phyloP scores from a whole-genome alignment of 2,797 vertebrate species.

The Chanos chanos region DNA sequence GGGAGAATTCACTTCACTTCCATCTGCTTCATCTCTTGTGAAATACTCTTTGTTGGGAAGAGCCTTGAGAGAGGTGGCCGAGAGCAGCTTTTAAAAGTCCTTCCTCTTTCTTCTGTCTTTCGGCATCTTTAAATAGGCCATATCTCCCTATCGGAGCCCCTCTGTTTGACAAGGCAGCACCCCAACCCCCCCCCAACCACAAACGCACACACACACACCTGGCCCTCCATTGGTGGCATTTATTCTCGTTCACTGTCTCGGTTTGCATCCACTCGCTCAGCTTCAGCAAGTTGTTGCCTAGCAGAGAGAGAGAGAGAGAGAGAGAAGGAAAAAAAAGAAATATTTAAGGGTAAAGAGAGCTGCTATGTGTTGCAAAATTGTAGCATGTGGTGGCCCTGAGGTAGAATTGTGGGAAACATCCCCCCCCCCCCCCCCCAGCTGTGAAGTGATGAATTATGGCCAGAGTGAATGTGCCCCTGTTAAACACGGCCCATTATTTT shows the following conservation, averaged over 20 bases:
- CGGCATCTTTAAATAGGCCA: conserved; percentile 22
- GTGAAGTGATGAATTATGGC: conserved; percentile 42
- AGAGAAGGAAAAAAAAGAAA: background rate
- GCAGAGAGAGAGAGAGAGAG: background rate
- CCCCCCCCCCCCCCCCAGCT: too few relatives aligned
- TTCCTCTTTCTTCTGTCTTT: conserved; percentile 20
- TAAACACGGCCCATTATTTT: conserved; percentile 43
- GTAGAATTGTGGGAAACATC: conserved; percentile 24
- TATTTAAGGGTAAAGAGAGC: too few relatives aligned
- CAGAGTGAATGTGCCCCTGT: conserved; percentile 20
- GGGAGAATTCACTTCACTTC: conserved; percentile 28
- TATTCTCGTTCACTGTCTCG: conserved; percentile 11
- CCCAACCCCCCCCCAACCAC: background rate
- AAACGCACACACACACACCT: background rate
- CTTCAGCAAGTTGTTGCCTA: background rate
- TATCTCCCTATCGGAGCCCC: conserved; percentile 14
- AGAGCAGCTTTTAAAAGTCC: conserved; percentile 33
- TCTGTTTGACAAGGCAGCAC: conserved; percentile 4
- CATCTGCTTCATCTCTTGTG: conserved; percentile 13
- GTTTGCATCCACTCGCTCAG: conserved; percentile 12
- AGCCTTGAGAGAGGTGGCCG: too few relatives aligned
- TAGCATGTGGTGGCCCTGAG: background rate
- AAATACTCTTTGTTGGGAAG: conserved; percentile 15
- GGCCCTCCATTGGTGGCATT: conserved; percentile 14
- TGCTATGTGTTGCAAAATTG: background rate